Conservation (phyloP, 2,797 vertebrate species). For the Phaenicophaeus curvirostris region DNA sequence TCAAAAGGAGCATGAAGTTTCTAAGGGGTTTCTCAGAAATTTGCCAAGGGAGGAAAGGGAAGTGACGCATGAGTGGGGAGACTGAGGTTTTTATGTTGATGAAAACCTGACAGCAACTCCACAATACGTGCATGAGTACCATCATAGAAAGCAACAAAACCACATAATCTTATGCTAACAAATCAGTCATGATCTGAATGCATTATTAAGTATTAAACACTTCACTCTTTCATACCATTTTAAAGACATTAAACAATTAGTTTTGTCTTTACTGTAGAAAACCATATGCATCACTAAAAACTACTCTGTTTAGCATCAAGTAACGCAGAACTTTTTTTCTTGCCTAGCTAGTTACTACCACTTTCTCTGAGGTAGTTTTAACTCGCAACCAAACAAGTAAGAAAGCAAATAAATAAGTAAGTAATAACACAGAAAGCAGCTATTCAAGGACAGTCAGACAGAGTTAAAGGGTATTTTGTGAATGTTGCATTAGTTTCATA, state of each 20-base stretch:
- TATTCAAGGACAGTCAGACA: not conserved
- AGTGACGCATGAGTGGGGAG: not conserved
- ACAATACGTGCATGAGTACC: fast-evolving
- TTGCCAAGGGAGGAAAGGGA: not conserved
- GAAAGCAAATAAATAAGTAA: not conserved
- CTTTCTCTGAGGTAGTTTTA: not conserved
- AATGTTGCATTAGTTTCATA: not conserved
- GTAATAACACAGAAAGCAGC: not conserved
- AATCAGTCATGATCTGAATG: not conserved
- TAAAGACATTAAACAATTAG: not conserved
- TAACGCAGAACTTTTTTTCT: not conserved
- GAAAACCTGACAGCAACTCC: not conserved
- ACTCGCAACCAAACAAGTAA: not conserved
- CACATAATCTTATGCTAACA: not conserved
- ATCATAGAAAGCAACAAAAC: not conserved
- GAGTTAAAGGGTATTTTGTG: not conserved
- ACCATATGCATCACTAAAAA: not conserved
- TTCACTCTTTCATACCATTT: not conserved
- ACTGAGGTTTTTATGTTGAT: not conserved
- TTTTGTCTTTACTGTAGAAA: not conserved
- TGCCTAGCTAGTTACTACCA: not conserved
- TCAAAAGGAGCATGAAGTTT: not conserved
- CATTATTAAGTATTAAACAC: not conserved
- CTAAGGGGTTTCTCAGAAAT: not conserved
- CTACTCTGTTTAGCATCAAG: not conserved